phyloP scores from a whole-genome alignment of 2,797 vertebrate genomes.

The Halcyon chelicuti region DNA sequence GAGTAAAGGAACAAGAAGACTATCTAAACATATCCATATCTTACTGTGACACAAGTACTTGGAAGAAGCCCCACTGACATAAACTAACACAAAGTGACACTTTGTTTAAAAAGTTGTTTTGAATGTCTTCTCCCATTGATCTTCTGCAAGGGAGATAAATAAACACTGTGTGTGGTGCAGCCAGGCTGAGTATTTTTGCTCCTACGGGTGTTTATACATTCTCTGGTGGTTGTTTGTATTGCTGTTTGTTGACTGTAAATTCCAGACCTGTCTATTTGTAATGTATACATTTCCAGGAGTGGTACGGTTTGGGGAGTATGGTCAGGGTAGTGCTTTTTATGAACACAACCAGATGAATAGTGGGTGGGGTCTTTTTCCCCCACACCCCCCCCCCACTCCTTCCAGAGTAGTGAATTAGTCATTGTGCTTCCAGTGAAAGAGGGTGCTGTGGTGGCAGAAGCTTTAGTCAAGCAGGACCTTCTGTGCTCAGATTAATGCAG shows the following conservation, averaged over 20 bases:
- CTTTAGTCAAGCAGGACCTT: constrained; percentile 2
- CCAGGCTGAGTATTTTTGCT: constrained; percentile 45
- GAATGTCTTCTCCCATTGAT: constrained; percentile 67
- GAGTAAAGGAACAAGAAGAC: constrained; percentile 50
- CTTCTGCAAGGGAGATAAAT: constrained; percentile 63
- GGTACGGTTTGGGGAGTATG: neutral
- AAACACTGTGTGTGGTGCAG: constrained; percentile 70
- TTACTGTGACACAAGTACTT: constrained; percentile 64
- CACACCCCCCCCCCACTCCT: neutral
- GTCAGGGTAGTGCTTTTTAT: neutral
- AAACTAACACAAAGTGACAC: constrained; percentile 66
- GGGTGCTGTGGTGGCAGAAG: neutral
- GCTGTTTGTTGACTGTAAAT: constrained; percentile 74
- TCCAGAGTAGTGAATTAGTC: constrained; percentile 26
- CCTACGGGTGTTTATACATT: constrained; percentile 65
- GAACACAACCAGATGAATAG: constrained; percentile 26
- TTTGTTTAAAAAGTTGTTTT: constrained; percentile 73
- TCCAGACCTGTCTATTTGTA: constrained; percentile 68
- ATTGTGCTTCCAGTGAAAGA: constrained; percentile 40
- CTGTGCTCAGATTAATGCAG: constrained; percentile 11
- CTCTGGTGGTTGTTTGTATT: constrained; percentile 52
- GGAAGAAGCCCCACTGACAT: constrained; percentile 61
- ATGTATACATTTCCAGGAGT: constrained; percentile 65
- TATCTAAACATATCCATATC: constrained; percentile 48
- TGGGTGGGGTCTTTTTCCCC: neutral